Percentiles rank a stretch among this genome's conserved stretches.
phyloP scores from a whole-genome alignment of 2,888 invertebrate genomes.

The Hedya salicella region DNA sequence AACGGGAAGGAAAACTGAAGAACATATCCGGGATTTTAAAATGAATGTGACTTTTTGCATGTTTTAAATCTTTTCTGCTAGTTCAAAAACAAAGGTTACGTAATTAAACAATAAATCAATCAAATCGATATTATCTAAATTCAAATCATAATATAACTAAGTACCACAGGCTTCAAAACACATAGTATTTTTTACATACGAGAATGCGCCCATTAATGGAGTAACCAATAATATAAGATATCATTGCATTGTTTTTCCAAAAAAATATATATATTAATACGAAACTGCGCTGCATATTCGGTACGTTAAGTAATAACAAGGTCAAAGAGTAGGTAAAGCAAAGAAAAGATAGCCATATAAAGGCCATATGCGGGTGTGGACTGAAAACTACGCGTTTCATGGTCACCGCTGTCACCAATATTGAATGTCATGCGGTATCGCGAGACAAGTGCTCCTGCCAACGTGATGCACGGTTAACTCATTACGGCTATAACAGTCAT shows the following conservation, averaged over 20 bases:
- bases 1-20: too few relatives aligned
- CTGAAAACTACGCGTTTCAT: conserved; percentile 9
- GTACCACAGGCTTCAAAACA: too few relatives aligned
- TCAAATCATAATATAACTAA: too few relatives aligned
- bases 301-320: background rate
- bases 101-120: too few relatives aligned
- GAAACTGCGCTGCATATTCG: background rate
- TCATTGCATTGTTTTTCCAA: background rate
- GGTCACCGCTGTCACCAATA: conserved; percentile 17
- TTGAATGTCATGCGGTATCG: conserved; percentile 31
- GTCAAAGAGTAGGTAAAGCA: conserved; percentile 5
- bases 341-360: conserved; percentile 30
- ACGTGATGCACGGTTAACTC: conserved; percentile 16
- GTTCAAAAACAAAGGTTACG: too few relatives aligned
- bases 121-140: too few relatives aligned
- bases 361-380: conserved; percentile 8
- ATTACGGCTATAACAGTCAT: conserved; percentile 3
- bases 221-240: background rate
- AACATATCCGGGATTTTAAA: too few relatives aligned
- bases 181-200: too few relatives aligned
- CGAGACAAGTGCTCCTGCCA: conserved; percentile 10
- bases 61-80: too few relatives aligned
- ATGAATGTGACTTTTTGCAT: too few relatives aligned
- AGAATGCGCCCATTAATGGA: too few relatives aligned
- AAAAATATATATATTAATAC: background rate